These are phyloP conservation scores for Fulica atra DNA, from an alignment of 2,113 vertebrate species.

Conservation along the genomic window DNA sequence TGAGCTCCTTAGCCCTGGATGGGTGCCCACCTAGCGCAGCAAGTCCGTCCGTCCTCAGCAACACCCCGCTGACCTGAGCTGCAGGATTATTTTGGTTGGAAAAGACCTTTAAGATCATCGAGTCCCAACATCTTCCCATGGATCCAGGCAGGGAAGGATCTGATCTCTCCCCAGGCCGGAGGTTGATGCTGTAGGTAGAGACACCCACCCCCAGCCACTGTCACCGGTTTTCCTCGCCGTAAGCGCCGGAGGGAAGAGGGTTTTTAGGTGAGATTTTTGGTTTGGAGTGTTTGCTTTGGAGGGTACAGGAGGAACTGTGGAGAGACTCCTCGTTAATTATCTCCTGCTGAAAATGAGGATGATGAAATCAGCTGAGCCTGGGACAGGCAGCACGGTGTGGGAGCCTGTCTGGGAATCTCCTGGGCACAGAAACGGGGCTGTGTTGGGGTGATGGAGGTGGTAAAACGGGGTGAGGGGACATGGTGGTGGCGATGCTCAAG, in stretches of 20 bases:
- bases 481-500: neutral
- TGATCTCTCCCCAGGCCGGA: neutral
- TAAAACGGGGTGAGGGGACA: accelerated
- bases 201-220: neutral
- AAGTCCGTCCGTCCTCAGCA: too few relatives aligned
- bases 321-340: neutral
- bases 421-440: accelerated
- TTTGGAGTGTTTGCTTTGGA: neutral
- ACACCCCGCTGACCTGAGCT: too few relatives aligned
- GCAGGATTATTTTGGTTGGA: too few relatives aligned
- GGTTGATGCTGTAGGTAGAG: neutral
- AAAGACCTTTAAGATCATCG: too few relatives aligned
- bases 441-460: neutral
- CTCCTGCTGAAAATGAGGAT: neutral
- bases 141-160: neutral
- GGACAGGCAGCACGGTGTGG: neutral
- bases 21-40: neutral
- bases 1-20: neutral
- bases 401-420: neutral
- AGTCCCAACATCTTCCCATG: neutral
- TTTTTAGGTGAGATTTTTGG: neutral
- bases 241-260: too few relatives aligned
- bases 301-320: accelerated
- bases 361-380: neutral
- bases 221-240: neutral